These are phyloP conservation scores for Oppia nitens DNA, from an alignment of 1,140 invertebrate genomes.

Conservation along the genomic window DNA sequence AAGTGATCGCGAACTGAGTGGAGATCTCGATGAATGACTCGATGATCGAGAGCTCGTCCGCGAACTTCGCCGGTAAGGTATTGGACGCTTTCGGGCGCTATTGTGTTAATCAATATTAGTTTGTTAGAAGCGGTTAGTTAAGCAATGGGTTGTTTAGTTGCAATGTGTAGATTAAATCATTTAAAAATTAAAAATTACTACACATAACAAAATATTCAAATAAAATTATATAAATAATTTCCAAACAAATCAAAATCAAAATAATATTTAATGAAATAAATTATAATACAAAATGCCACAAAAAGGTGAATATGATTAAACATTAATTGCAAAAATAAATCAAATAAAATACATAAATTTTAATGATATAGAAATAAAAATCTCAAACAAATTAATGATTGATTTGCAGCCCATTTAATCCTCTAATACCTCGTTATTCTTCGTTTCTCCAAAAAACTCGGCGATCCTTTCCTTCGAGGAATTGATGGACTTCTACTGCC, in stretches of 20 bases:
- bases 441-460: conserved; percentile 69
- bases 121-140: not conserved
- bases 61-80: conserved; percentile 54
- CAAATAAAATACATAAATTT: conserved; percentile 15
- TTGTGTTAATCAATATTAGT: conserved; percentile 2
- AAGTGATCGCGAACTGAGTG: not conserved
- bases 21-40: not conserved
- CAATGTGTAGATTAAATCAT: not conserved
- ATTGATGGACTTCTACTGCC: conserved; percentile 42
- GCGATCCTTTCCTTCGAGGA: conserved; percentile 65
- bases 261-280: not conserved
- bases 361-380: conserved; percentile 8
- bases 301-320: no score
- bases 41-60: not conserved
- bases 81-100: conserved; percentile 66
- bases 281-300: not conserved
- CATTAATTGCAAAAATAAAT: no score
- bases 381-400: not conserved
- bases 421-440: conserved; percentile 64
- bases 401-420: not conserved
- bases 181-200: conserved; percentile 17
- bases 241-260: not conserved
- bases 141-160: no score
- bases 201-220: conserved; percentile 17
- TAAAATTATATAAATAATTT: not conserved